Evolutionary conservation across 2,113 vertebrate species (phyloP).

Genomic region (Epinephelus fuscoguttatus): DNA sequence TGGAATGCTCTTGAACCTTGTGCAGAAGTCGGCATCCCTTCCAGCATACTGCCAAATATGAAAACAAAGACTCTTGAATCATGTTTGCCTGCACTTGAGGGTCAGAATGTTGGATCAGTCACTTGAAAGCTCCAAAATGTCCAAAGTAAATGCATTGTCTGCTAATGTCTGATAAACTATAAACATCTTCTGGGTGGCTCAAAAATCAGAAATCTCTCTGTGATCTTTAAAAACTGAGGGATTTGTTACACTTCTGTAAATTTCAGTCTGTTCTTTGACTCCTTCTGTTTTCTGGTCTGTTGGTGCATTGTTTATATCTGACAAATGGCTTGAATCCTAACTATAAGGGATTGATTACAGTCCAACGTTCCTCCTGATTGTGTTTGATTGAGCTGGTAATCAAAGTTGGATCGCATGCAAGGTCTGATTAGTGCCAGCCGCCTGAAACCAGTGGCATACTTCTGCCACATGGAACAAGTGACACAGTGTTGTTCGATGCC

Average conservation of each 20-base stretch:
- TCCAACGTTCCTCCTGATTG: slow-evolving; percentile 60
- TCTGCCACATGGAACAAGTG: slow-evolving; percentile 48
- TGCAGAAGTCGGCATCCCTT: slow-evolving; percentile 36
- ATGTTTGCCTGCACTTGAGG: slow-evolving; percentile 6
- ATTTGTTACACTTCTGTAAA: slow-evolving; percentile 15
- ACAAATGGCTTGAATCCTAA: slow-evolving; percentile 32
- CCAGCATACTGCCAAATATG: slow-evolving; percentile 9
- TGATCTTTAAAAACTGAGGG: slow-evolving; percentile 13
- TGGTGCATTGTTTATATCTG: slow-evolving; percentile 31
- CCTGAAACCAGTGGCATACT: slow-evolving; percentile 51
- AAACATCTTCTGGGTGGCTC: background rate
- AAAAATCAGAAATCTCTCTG: background rate
- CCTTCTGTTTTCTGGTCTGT: slow-evolving; percentile 14
- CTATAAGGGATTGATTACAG: slow-evolving; percentile 34
- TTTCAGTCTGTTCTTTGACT: background rate
- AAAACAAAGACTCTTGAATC: slow-evolving; percentile 37
- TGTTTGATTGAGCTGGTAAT: slow-evolving; percentile 74
- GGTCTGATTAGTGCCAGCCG: slow-evolving; percentile 68
- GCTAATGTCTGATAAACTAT: background rate
- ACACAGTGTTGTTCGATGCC: slow-evolving; percentile 39
- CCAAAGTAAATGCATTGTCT: background rate
- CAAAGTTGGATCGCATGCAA: slow-evolving; percentile 52
- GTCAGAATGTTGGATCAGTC: slow-evolving; percentile 30
- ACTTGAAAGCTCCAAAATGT: slow-evolving; percentile 7
- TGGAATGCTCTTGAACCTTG: slow-evolving; percentile 75